phyloP scores from a whole-genome alignment of 2,113 vertebrate species.

The Diadophis punctatus region DNA sequence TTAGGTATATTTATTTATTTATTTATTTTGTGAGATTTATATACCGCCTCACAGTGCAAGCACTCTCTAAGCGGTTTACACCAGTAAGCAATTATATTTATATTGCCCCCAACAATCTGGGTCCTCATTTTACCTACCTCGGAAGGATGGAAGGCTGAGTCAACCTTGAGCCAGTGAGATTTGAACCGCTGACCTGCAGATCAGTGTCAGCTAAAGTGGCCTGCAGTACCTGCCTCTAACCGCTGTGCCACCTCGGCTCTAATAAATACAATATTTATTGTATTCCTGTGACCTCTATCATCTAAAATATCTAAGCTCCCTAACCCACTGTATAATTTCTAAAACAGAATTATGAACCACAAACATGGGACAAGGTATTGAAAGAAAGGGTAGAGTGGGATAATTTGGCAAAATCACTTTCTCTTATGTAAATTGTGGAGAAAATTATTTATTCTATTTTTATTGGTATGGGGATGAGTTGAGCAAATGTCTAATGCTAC shows the following conservation, averaged over 20 bases:
- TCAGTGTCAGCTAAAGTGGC: too few relatives aligned
- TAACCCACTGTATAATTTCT: not conserved
- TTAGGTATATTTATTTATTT: not conserved
- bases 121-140: too few relatives aligned
- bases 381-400: not conserved
- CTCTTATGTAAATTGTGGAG: not conserved
- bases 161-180: too few relatives aligned
- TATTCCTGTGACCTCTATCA: not conserved
- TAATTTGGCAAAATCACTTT: not conserved
- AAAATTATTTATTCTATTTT: not conserved
- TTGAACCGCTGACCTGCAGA: too few relatives aligned
- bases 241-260: too few relatives aligned
- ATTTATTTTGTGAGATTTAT: too few relatives aligned
- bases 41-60: too few relatives aligned
- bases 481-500: not conserved
- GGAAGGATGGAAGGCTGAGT: too few relatives aligned
- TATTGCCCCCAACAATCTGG: too few relatives aligned
- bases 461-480: not conserved
- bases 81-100: too few relatives aligned
- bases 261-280: not conserved
- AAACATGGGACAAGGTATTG: not conserved
- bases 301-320: not conserved
- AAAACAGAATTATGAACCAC: not conserved
- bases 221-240: too few relatives aligned
- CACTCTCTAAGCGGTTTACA: too few relatives aligned